Base-by-base conservation (phyloP, 1,140 invertebrate species). In the Eumaeus atala region DNA sequence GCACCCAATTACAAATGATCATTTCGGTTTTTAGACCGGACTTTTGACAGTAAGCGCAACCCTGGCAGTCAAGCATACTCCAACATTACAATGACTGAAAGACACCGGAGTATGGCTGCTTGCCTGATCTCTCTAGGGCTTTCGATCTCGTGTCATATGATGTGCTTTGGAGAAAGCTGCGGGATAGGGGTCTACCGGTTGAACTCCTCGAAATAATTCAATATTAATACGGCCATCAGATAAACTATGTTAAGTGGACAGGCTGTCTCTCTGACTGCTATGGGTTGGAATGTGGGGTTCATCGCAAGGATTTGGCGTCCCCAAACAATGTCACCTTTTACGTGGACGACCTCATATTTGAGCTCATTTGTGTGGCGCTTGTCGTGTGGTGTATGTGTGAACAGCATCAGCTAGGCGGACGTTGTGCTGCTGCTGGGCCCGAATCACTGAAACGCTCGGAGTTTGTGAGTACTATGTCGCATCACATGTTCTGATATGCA, bases 191-290 rank as follows among this genome's bases (percentile, higher is more conserved):
- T 16, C 44, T 57, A 35, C 50, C 47, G 57, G 35, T 40, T 18
- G 51, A 37, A 5, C 6, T 58, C n/a, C 34, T 36, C 17, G 49
- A 18, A 49, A 48, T 51, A 40, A 67, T 60, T 37, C 3, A n/a
- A 37, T 37, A 11, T 16, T 44, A 12, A 12, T 44, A 44, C 12
- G 42, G 9, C 14, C 7, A 44, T 9, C 42, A 44, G 17, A 44
- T 12, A 5, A 44, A 44, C 14, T 9, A 44, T 16, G 42, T 44
- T 9, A 44, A 18, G 14, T 44, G 42, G 42, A 12, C 42, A 8
- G 14, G 11, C 42, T 17, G 14, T 9, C 42, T 44, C 14, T 44
- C 42, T 16, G 14, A 44, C 2, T 9, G 35, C n/a, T n/a, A n/a
- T n/a, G n/a, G n/a, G 9, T 37, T 37, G 35, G 35, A n/a, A 9